A percentile compares a stretch with the other conserved stretches of the same genome.
Conservation (phyloP, 2,113 vertebrate genomes). For the Ochotona curzoniae region DNA sequence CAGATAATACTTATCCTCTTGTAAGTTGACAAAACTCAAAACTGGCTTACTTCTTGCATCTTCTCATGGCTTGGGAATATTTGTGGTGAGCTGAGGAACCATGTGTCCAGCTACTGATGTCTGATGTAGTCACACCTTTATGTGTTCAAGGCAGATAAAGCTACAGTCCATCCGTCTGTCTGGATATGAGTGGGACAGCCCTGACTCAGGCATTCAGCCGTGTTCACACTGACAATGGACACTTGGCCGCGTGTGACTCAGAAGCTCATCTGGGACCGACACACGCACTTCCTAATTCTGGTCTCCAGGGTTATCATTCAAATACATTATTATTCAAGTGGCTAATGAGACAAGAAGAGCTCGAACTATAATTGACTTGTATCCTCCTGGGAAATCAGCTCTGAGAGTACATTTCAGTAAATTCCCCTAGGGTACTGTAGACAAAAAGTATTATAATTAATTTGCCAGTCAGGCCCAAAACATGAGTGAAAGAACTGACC, state of each 20-base stretch:
- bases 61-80: neutral
- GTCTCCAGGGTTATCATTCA: slow-evolving; percentile 80
- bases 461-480: slow-evolving; percentile 58
- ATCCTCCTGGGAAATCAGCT: slow-evolving; percentile 69
- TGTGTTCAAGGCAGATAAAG: neutral
- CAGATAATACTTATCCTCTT: neutral
- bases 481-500: slow-evolving; percentile 41
- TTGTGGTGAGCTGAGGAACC: neutral
- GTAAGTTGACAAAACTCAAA: neutral
- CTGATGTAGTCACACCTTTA: neutral
- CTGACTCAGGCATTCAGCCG: neutral
- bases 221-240: slow-evolving; percentile 61
- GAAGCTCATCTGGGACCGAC: slow-evolving; percentile 69
- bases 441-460: slow-evolving; percentile 77
- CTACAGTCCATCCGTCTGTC: neutral
- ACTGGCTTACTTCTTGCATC: neutral
- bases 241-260: slow-evolving; percentile 65
- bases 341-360: slow-evolving; percentile 80
- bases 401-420: slow-evolving; percentile 72
- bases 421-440: slow-evolving; percentile 74
- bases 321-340: slow-evolving; percentile 76
- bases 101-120: neutral
- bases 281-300: slow-evolving; percentile 71
- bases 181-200: neutral
- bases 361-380: slow-evolving; percentile 78